Evolutionary conservation across 2,113 vertebrate species (phyloP), one percentile per base, ranked within the genome.

Genomic region (Archocentrus centrarchus): DNA sequence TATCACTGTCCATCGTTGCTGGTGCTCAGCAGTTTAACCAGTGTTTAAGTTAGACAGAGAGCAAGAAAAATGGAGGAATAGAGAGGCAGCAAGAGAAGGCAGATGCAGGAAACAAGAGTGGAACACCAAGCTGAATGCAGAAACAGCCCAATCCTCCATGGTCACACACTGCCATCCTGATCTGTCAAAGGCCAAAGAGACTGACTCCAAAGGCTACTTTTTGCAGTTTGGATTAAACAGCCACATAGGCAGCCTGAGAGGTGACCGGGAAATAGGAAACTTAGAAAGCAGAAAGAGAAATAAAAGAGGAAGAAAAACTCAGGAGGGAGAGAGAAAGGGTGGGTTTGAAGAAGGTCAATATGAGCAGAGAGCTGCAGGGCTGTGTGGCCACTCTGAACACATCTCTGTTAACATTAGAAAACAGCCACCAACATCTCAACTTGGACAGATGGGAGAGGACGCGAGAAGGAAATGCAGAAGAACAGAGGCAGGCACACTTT

Each of bases 1-100:
- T 93, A 94, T 94, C 87, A 79, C 79, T 83, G 90, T 59, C 82
- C 80, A 85, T 88, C 82, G 61, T 75, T 85, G 87, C 86, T 86
- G 81, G 77, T 62, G 81, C 91, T 91, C 91, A 91, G 92, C 91
- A 93, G 76, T 92, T 93, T 92, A 91, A 91, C 82, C 70, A 80
- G 87, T 91, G 84, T 92, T 90, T 91, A 91, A 93, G 94, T 93
- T 93, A 91, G 88, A 91, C 55, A 35, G 39, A 59, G 86, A 77
- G 84, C 4, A 39, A 61, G 59, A 61, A 59, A 80, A 75, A 70
- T 10, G 53, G 55, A 59, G 39, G 39, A 55, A 58, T 22, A 77
- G 77, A 84, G 77, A 83, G 32, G n/a, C 20, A n/a, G 47, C 2
- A 5, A 84, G 64, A 88, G 35, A 18, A 84, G 77, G 59, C 37